These are phyloP conservation scores for Phalacrocorax aristotelis DNA, from an alignment of 2,113 vertebrate species.

Conservation along the genomic window DNA sequence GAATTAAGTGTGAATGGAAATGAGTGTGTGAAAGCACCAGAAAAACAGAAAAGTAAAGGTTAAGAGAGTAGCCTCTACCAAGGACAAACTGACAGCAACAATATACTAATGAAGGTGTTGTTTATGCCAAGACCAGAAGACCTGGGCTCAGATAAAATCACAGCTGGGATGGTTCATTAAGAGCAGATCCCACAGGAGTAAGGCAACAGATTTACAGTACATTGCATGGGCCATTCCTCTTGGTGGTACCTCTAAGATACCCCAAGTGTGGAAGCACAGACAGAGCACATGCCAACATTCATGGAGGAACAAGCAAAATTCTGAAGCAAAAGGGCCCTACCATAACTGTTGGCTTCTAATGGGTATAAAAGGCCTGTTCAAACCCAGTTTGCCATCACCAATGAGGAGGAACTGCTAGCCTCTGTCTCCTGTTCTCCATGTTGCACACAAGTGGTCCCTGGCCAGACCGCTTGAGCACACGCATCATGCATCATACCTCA, in stretches of 20 bases:
- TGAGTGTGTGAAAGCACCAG: background rate
- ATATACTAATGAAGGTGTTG: background rate
- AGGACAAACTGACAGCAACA: background rate
- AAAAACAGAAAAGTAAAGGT: background rate
- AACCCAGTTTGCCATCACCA: background rate
- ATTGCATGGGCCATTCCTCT: background rate
- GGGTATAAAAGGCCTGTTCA: background rate
- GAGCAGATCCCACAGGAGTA: background rate
- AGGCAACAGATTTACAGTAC: background rate
- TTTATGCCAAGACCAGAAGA: background rate
- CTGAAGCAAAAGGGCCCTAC: background rate
- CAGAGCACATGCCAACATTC: background rate
- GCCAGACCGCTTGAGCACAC: background rate
- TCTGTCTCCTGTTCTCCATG: rapidly evolving
- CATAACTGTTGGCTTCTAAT: background rate
- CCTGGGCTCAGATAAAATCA: background rate
- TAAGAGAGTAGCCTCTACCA: background rate
- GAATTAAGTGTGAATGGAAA: background rate
- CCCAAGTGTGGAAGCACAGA: rapidly evolving
- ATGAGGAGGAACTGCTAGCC: background rate
- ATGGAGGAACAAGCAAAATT: background rate
- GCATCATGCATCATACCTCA: background rate
- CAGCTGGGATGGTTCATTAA: background rate
- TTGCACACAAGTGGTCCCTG: background rate
- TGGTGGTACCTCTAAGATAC: background rate